Base-by-base conservation (phyloP, 2,888 invertebrate genomes). In the Anoplius nigerrimus region DNA sequence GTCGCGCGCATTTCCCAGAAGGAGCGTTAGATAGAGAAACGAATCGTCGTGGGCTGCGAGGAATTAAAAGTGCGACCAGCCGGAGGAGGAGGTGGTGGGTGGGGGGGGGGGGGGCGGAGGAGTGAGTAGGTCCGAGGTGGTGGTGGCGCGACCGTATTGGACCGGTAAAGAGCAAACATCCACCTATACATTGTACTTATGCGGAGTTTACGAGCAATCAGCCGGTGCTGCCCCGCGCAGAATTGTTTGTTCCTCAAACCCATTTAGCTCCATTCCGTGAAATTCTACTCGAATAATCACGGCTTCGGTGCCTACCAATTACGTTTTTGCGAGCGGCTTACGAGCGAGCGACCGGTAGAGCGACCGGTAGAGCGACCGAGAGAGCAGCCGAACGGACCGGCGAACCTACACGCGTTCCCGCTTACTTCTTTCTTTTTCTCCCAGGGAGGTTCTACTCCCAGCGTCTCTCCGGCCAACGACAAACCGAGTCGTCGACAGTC, bases 161-260 rank as follows among this genome's bases (percentile, higher is more conserved):
- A 21, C 21, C 21, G 27, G 71, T 69, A 71, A 75, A 79, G 78
- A 82, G 72, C 81, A 82, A 83, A 83, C 80, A 82, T 78, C 78
- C 74, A 76, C 76, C 80, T 81, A 83, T 76, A 76, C 81, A 78
- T 83, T 77, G 82, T 80, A 80, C 79, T 80, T 75, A 70, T 75
- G 71, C 73, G 48, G 79, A 73, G 71, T 76, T 82, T 80, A 80
- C 74, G 79, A 79, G 77, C 77, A 75, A 79, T 79, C 75, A 75
- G 75, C 73, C 55, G 71, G 68, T 55, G 76, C 66, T 74, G 74
- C 58, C 65, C 75, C 66, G 77, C 71, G 77, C 74, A 84, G 84
- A 87, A 88, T 88, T 86, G 85, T 86, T 87, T 87, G 85, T 87
- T 87, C 86, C 87, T 86, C 86, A 88, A 87, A 88, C 81, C 85